phyloP scores from a whole-genome alignment of 2,888 invertebrate species.

The Agrenia bidenticulata region DNA sequence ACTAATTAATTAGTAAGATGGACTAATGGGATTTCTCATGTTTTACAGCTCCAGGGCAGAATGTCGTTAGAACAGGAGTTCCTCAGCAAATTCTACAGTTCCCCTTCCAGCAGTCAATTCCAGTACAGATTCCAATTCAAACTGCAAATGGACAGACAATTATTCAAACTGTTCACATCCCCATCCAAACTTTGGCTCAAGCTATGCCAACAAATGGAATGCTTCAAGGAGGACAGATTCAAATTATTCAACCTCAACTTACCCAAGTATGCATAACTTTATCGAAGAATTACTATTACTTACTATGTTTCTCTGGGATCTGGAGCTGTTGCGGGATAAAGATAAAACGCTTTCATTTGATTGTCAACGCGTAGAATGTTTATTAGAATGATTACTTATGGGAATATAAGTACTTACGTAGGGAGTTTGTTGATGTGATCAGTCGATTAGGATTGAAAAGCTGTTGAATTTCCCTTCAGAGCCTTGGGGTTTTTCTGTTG shows the following conservation, averaged over 20 bases:
- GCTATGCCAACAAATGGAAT: slow-evolving; percentile 61
- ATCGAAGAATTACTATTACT: neutral
- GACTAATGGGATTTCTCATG: slow-evolving; percentile 18
- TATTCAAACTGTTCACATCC: slow-evolving; percentile 92
- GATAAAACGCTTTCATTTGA: neutral
- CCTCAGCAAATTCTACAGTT: slow-evolving; percentile 66
- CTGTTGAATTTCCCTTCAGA: too few species aligned
- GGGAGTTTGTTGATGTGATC: neutral
- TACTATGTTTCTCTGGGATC: neutral
- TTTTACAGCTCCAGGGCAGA: slow-evolving; percentile 63
- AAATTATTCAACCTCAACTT: slow-evolving; percentile 66
- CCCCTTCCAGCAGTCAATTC: slow-evolving; percentile 72
- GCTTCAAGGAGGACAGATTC: slow-evolving; percentile 69
- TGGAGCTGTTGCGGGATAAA: neutral
- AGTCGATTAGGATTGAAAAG: slow-evolving; percentile 3
- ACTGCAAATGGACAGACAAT: slow-evolving; percentile 88
- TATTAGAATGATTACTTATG: slow-evolving; percentile 14
- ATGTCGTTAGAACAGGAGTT: slow-evolving; percentile 65
- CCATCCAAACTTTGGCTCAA: slow-evolving; percentile 73
- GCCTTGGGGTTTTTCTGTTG: too few species aligned
- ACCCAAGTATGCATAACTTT: slow-evolving; percentile 63
- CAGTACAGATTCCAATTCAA: slow-evolving; percentile 86
- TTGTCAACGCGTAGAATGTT: slow-evolving; percentile 13
- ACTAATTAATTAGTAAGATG: neutral
- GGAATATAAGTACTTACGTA: slow-evolving; percentile 16